Evolutionary conservation across 2,113 vertebrate genomes (phyloP), one percentile per base, ranked within the genome.

Genomic region (Eidolon helvum): DNA sequence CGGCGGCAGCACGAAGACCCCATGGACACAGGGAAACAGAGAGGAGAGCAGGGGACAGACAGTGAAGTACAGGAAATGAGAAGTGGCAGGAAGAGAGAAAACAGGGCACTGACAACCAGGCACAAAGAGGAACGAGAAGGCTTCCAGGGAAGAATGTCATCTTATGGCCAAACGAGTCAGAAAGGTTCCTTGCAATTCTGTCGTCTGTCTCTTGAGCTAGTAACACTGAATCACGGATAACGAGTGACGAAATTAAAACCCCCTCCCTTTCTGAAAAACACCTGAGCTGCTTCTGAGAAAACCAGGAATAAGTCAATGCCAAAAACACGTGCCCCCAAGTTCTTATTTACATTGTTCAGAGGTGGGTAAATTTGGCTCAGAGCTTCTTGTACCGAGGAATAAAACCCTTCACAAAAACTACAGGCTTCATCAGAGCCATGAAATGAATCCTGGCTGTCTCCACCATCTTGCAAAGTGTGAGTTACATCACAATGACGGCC

Each of bases 21-120:
- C 40, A 1, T 0, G 5, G 63, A 26, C 10, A 21, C 10, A 15
- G 4, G 3, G 33, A 35, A 18, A 15, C 24, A 1, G 30, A 16
- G 30, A 30, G 16, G 14, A 15, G 50, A 30, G 16, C 21, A 2
- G 19, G 28, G 75, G 19, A 38, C 7, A 61, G 48, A 26, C 0
- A 0, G 12, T 1, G 63, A 78, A 18, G 22, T 5, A 40, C 12
- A 57, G 71, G 40, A 30, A 24, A 43, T 1, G 83, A 68, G 45
- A 84, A 24, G 50, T 7, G 40, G 57, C 28, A 30, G 38, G 38
- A 48, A 68, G 7, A 82, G 68, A 30, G 53, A 40, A 65, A 66
- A 50, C n/a, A 15, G 22, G 0, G 1, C 10, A 10, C 57, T 48
- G 75, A 55, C 63, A 87, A 78, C 35, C 33, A 40, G 91, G 57